Percentiles rank a stretch among this genome's conserved stretches.
Evolutionary conservation across 1,140 invertebrate species (phyloP).

Genomic region (Saxidomus purpurata): DNA sequence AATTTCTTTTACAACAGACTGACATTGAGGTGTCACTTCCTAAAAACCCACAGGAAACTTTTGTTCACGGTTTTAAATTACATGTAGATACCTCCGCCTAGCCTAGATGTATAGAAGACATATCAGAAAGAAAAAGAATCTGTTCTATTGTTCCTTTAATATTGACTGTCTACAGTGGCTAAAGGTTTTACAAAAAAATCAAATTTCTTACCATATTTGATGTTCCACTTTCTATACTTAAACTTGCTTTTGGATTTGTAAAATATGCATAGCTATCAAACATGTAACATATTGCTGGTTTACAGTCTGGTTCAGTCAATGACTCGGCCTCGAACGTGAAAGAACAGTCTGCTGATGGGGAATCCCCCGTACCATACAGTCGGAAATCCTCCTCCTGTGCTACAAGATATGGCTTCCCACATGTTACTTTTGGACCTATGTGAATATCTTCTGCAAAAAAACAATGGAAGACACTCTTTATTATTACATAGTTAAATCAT

Average conservation of each 20-base stretch:
- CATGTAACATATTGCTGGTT: background rate
- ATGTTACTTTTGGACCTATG: background rate
- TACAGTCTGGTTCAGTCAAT: background rate
- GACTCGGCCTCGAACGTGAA: background rate
- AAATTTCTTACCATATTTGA: background rate
- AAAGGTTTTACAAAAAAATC: too few species aligned
- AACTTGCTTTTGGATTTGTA: background rate
- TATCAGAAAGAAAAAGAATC: too few species aligned
- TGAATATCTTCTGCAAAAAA: background rate
- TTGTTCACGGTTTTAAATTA: too few species aligned
- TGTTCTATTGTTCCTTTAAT: too few species aligned
- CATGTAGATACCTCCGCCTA: too few species aligned
- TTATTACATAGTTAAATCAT: background rate
- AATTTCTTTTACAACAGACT: too few species aligned
- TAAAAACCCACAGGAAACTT: too few species aligned
- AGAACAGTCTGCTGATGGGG: background rate
- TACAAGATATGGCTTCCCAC: background rate
- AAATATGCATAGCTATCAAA: slow-evolving; percentile 5
- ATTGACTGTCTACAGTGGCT: too few species aligned
- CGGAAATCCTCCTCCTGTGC: background rate
- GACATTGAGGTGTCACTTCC: too few species aligned
- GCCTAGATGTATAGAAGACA: too few species aligned
- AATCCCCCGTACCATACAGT: background rate
- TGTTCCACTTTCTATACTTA: background rate
- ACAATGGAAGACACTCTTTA: too few species aligned